Conservation (phyloP, 2,888 invertebrate genomes). For the Lepidocyrtoides sp. region DNA sequence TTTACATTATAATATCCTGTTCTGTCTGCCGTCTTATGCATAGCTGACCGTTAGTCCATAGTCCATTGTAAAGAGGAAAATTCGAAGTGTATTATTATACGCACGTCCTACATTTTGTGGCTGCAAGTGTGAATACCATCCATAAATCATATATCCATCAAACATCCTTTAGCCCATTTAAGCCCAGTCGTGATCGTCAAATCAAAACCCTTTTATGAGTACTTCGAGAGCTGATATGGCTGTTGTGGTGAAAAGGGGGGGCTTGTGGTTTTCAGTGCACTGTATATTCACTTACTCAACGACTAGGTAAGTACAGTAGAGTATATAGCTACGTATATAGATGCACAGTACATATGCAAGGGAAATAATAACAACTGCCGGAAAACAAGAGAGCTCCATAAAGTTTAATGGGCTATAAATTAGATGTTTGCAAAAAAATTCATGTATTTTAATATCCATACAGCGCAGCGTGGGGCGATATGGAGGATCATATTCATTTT, state of each 20-base stretch:
- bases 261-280: not conserved
- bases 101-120: constrained; percentile 12
- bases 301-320: not conserved
- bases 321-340: not conserved
- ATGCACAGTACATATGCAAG: constrained; percentile 20
- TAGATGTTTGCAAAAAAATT: constrained; percentile 45
- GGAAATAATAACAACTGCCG: constrained; percentile 25
- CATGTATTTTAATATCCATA: not conserved
- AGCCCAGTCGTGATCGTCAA: constrained; percentile 56
- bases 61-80: not conserved
- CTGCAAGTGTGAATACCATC: constrained; percentile 55
- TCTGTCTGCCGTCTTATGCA: not conserved
- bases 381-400: constrained; percentile 48
- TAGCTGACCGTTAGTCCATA: not conserved
- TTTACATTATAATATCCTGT: constrained; percentile 30
- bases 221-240: constrained; percentile 23
- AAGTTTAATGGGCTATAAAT: constrained; percentile 67
- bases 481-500: not conserved
- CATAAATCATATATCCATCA: constrained; percentile 76
- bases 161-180: constrained; percentile 60
- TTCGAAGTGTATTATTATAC: not conserved
- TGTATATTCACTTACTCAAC: not conserved
- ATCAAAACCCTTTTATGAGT: constrained; percentile 60
- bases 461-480: not conserved
- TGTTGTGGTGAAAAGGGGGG: constrained; percentile 31